phyloP scores from a whole-genome alignment of 2,888 invertebrate species.

The Ichneumoninae sp. region DNA sequence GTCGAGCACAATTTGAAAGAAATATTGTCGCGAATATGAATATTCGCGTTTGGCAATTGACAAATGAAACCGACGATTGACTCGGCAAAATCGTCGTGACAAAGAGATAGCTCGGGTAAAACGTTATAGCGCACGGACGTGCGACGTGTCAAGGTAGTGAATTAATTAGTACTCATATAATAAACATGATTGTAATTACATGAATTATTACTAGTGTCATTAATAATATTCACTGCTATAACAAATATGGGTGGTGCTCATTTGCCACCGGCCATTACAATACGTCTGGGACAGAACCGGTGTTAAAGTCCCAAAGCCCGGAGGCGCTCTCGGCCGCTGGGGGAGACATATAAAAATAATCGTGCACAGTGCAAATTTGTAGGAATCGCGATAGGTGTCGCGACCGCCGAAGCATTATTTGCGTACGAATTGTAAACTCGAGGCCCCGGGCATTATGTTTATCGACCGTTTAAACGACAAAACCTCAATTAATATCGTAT shows the following conservation, averaged over 20 bases:
- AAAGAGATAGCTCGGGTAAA: too few species aligned
- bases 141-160: not conserved
- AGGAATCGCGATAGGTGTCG: not conserved
- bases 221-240: not conserved
- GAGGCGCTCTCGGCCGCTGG: not conserved
- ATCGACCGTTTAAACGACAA: conserved; percentile 4
- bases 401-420: not conserved
- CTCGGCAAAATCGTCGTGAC: too few species aligned
- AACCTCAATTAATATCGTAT: conserved; percentile 36
- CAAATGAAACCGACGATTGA: too few species aligned
- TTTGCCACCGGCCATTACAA: not conserved
- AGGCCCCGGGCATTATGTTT: not conserved
- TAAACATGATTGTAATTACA: not conserved
- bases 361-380: not conserved
- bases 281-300: not conserved
- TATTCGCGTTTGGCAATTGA: too few species aligned
- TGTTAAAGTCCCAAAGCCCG: not conserved
- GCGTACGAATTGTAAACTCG: not conserved
- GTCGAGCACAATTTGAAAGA: too few species aligned
- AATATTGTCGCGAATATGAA: too few species aligned
- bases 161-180: not conserved
- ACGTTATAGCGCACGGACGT: too few species aligned
- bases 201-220: not conserved
- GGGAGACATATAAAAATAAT: not conserved
- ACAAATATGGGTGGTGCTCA: not conserved